A percentile compares a stretch with the other conserved stretches of the same genome.
Evolutionary conservation across 2,113 vertebrate genomes (phyloP).

Genomic region (Hypomesus transpacificus): DNA sequence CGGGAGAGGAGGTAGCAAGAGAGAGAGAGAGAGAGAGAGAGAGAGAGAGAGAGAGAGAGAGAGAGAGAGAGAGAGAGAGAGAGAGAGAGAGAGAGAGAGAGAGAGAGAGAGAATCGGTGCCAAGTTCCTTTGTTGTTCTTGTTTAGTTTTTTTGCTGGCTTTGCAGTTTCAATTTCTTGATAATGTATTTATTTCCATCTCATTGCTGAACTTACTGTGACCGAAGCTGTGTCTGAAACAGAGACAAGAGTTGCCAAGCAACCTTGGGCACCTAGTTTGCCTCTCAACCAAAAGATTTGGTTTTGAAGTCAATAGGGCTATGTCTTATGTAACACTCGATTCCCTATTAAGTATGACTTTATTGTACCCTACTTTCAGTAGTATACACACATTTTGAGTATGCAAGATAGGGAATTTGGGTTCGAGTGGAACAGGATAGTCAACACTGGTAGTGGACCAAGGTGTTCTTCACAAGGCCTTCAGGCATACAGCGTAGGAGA

Average conservation of each 20-base stretch:
- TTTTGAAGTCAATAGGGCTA: slow-evolving; percentile 38
- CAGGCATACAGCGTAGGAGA: neutral
- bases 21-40: slow-evolving; percentile 1
- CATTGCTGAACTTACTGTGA: slow-evolving; percentile 66
- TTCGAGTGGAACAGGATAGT: slow-evolving; percentile 32
- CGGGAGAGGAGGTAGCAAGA: slow-evolving; percentile 15
- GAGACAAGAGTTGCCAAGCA: slow-evolving; percentile 47
- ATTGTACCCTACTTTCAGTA: neutral
- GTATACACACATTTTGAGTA: slow-evolving; percentile 8
- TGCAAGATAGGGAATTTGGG: slow-evolving; percentile 24
- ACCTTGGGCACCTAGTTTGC: slow-evolving; percentile 58
- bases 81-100: slow-evolving; percentile 23
- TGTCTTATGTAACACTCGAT: neutral
- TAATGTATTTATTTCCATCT: slow-evolving; percentile 64
- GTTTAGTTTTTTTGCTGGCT: slow-evolving; percentile 54
- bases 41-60: slow-evolving; percentile 30
- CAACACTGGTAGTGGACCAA: slow-evolving; percentile 50
- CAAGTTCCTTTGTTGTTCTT: slow-evolving; percentile 34
- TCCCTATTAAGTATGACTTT: neutral
- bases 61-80: neutral
- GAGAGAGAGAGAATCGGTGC: slow-evolving; percentile 7
- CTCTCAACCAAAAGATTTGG: slow-evolving; percentile 44
- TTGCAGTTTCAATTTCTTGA: slow-evolving; percentile 56
- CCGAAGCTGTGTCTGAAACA: slow-evolving; percentile 12
- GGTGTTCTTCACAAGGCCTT: slow-evolving; percentile 54